Evolutionary conservation across 1,140 invertebrate species (phyloP).

Genomic region (Trinorchestia longiramus): DNA sequence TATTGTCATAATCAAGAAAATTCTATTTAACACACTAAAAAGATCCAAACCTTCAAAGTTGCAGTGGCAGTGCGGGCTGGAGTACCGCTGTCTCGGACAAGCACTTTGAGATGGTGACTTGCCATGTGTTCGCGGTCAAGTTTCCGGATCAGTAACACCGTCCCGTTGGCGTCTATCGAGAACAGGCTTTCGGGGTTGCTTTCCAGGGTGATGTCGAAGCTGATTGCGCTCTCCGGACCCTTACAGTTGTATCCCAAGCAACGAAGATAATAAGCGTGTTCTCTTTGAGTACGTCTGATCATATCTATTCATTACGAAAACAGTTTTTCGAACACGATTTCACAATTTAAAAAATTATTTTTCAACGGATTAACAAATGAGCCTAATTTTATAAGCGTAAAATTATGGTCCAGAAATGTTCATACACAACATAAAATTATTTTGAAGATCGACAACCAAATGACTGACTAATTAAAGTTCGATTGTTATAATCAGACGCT

Average conservation of each 20-base stretch:
- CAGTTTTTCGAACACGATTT: too few species aligned
- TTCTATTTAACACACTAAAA: neutral
- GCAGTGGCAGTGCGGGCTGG: slow-evolving; percentile 35
- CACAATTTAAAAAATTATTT: too few species aligned
- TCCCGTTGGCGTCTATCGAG: slow-evolving; percentile 23
- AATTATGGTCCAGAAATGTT: too few species aligned
- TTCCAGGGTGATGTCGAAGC: slow-evolving; percentile 17
- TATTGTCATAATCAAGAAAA: neutral
- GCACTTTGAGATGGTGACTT: neutral
- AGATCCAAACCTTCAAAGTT: neutral
- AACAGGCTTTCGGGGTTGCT: slow-evolving; percentile 49
- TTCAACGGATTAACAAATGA: too few species aligned
- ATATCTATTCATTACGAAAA: too few species aligned
- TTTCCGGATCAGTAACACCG: neutral
- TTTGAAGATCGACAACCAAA: too few species aligned
- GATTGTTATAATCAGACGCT: too few species aligned
- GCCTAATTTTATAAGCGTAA: too few species aligned
- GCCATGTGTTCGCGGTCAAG: slow-evolving; percentile 49
- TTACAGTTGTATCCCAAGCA: neutral
- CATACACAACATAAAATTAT: too few species aligned
- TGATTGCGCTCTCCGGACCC: slow-evolving; percentile 18
- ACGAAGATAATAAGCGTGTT: too few species aligned
- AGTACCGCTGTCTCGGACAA: slow-evolving; percentile 36
- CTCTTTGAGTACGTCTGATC: too few species aligned
- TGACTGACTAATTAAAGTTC: too few species aligned